phyloP scores from a whole-genome alignment of 1,140 invertebrate species.

The Eurosta solidaginis region DNA sequence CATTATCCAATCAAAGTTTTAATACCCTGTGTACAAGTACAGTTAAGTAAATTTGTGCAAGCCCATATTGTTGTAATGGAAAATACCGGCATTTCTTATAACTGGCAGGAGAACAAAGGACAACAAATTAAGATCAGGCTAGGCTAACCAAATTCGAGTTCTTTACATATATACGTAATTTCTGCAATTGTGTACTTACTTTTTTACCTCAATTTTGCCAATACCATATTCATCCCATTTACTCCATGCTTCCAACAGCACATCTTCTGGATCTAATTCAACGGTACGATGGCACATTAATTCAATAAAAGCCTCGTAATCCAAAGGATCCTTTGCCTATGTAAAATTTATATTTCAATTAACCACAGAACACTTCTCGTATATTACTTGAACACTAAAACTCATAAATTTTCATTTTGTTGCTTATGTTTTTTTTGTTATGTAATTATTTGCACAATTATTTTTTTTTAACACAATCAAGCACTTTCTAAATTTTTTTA shows the following conservation, averaged over 20 bases:
- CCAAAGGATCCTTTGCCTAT: constrained; percentile 64
- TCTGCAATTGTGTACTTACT: constrained; percentile 50
- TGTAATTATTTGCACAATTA: background rate
- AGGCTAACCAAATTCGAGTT: no score
- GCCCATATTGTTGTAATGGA: no score
- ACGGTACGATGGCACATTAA: constrained; percentile 66
- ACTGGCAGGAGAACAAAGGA: no score
- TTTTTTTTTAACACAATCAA: background rate
- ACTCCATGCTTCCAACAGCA: constrained; percentile 64
- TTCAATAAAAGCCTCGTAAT: constrained; percentile 67
- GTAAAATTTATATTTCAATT: constrained; percentile 31
- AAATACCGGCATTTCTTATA: no score
- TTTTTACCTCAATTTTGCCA: constrained; percentile 66
- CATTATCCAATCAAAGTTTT: no score
- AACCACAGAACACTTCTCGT: background rate
- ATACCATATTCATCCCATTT: constrained; percentile 67
- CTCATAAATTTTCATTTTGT: background rate
- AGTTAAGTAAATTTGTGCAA: no score
- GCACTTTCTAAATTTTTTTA: background rate
- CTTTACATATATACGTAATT: no score
- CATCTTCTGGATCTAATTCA: constrained; percentile 67
- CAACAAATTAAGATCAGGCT: no score
- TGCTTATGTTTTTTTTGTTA: background rate
- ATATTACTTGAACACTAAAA: background rate
- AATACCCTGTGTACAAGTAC: no score